Evolutionary conservation across 30 jellyfish, hydroid and myxozoan species (phyloP).

Genomic region (Pseudorhiza aurosa): DNA sequence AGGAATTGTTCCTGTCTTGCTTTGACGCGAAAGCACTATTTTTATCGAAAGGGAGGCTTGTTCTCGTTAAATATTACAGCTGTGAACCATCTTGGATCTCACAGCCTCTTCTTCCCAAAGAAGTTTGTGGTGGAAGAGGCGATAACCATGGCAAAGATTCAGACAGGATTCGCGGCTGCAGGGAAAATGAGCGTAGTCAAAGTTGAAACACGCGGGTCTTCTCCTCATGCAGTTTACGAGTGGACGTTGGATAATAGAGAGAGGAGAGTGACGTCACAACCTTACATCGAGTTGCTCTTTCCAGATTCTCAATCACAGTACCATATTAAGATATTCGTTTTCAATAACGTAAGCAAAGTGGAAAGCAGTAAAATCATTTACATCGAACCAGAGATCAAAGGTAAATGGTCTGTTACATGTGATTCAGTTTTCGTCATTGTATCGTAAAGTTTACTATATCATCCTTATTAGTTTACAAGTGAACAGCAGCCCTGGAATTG

Average conservation of each 20-base stretch:
- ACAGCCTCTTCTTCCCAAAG: slow-evolving; percentile 16
- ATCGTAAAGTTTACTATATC: too few relatives aligned
- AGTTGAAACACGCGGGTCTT: slow-evolving; percentile 17
- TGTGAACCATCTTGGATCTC: slow-evolving; percentile 16
- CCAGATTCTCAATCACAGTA: slow-evolving; percentile 21
- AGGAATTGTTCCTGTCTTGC: slow-evolving; percentile 49
- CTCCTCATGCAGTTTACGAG: slow-evolving; percentile 5
- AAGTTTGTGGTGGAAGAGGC: slow-evolving; percentile 27
- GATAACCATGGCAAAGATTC: slow-evolving; percentile 24
- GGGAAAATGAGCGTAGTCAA: slow-evolving; percentile 14
- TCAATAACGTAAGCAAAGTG: slow-evolving; percentile 49
- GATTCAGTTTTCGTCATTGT: too few relatives aligned
- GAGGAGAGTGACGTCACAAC: neutral
- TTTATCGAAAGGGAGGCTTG: slow-evolving; percentile 28
- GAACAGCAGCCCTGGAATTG: too few relatives aligned
- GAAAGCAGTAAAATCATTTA: slow-evolving; percentile 1
- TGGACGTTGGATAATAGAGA: slow-evolving; percentile 26
- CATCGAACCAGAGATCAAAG: slow-evolving; percentile 29
- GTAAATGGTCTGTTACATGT: too few relatives aligned
- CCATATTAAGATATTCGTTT: slow-evolving; percentile 20
- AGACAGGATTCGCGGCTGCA: slow-evolving; percentile 47
- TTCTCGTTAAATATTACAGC: slow-evolving; percentile 64
- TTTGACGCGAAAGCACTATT: slow-evolving; percentile 27
- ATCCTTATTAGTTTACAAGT: too few relatives aligned
- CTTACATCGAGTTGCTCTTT: slow-evolving; percentile 23